Percentiles rank a stretch among this genome's conserved stretches.
These are phyloP conservation scores for Tenrec ecaudatus DNA, from an alignment of 2,113 vertebrate species.

Conservation along the genomic window DNA sequence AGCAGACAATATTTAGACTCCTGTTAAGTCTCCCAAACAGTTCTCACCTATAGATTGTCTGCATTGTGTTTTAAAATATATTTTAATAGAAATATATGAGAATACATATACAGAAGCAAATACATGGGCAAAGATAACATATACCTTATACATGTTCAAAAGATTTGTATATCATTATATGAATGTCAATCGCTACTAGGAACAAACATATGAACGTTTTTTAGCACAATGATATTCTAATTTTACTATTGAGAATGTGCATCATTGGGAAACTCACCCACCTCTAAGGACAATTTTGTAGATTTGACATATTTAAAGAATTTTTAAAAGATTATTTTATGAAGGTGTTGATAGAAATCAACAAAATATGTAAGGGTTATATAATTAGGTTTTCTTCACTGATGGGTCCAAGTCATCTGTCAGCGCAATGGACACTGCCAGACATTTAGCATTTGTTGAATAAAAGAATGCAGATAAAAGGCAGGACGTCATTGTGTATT, in stretches of 20 bases:
- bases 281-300: background rate
- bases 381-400: background rate
- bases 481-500: too few species aligned
- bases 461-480: too few species aligned
- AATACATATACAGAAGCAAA: background rate
- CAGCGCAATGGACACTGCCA: too few species aligned
- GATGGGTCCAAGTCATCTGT: too few species aligned
- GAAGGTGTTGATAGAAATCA: background rate
- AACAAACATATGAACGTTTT: background rate
- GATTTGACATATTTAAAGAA: background rate
- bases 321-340: background rate
- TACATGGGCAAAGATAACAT: background rate
- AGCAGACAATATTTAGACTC: background rate
- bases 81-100: background rate
- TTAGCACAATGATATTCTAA: background rate
- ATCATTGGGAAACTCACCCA: background rate
- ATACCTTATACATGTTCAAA: background rate
- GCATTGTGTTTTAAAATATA: background rate
- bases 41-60: background rate
- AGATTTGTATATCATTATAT: background rate
- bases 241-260: background rate
- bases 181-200: background rate
- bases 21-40: background rate
- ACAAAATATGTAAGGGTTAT: background rate
- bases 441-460: too few species aligned